These are phyloP conservation scores for Pachyramphus minor DNA, from an alignment of 2,113 vertebrate genomes.

Conservation along the genomic window DNA sequence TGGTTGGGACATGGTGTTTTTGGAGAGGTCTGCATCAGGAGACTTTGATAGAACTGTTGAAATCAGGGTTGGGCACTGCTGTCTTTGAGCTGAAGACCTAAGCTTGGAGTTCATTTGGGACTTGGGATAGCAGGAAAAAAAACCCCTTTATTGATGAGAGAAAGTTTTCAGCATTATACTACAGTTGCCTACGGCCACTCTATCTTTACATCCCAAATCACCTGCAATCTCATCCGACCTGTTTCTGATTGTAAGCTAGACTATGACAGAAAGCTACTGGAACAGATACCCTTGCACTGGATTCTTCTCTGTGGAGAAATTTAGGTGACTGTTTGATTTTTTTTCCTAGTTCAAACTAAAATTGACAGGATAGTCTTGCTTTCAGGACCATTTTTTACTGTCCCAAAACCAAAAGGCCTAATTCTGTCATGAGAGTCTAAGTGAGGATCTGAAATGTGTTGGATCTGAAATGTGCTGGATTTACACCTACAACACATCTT, in stretches of 20 bases:
- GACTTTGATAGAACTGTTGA: background rate
- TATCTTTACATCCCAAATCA: background rate
- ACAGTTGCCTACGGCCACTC: background rate
- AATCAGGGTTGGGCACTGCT: background rate
- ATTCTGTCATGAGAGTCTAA: background rate
- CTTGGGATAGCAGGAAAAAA: background rate
- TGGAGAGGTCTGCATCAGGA: background rate
- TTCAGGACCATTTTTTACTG: background rate
- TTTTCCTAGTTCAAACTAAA: background rate
- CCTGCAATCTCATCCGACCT: background rate
- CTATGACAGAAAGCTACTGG: background rate
- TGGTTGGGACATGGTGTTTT: background rate
- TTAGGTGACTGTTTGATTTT: background rate
- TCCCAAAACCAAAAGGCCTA: accelerated
- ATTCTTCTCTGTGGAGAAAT: background rate
- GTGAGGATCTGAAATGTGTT: background rate
- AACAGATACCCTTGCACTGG: background rate
- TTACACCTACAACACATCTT: background rate
- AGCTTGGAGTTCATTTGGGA: background rate
- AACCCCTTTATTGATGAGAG: accelerated
- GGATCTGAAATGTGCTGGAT: background rate
- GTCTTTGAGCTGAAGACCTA: background rate
- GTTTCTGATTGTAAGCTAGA: background rate
- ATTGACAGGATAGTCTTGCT: background rate
- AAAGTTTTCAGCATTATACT: background rate